Evolutionary conservation across 2,888 invertebrate species (phyloP).

Genomic region (Stenolophus ochropezus): DNA sequence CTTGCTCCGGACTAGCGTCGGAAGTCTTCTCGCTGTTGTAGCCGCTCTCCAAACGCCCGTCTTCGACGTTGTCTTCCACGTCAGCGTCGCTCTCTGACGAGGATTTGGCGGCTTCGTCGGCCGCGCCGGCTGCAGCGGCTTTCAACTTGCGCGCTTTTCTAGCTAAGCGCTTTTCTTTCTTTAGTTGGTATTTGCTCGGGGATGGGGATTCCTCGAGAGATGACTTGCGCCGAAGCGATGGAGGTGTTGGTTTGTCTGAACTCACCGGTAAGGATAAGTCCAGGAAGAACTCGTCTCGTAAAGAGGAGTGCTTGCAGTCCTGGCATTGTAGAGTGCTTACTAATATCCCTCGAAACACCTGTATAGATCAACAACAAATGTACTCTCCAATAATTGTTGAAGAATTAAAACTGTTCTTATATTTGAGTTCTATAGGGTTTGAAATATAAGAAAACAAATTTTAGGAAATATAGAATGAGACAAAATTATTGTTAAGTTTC

Average conservation of each 20-base stretch:
- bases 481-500: too few relatives aligned
- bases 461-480: too few relatives aligned
- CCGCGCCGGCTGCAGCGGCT: constrained; percentile 2
- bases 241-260: constrained; percentile 84
- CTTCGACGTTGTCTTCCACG: constrained; percentile 85
- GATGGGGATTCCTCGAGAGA: constrained; percentile 73
- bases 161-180: constrained; percentile 78
- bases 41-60: constrained; percentile 78
- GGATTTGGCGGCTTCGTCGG: constrained; percentile 72
- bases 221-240: constrained; percentile 74
- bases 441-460: too few relatives aligned
- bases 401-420: too few relatives aligned
- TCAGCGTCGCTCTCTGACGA: constrained; percentile 87
- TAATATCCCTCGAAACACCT: constrained; percentile 92
- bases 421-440: too few relatives aligned
- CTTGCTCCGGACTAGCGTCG: constrained; percentile 52
- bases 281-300: constrained; percentile 93
- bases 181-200: constrained; percentile 80
- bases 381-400: too few relatives aligned
- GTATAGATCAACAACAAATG: neutral
- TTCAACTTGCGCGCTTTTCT: constrained; percentile 75
- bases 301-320: constrained; percentile 90
- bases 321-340: constrained; percentile 93
- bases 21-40: constrained; percentile 69
- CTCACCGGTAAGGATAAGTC: constrained; percentile 95